Conservation (phyloP, 2,888 invertebrate species). For the Oxycera nigricornis region DNA sequence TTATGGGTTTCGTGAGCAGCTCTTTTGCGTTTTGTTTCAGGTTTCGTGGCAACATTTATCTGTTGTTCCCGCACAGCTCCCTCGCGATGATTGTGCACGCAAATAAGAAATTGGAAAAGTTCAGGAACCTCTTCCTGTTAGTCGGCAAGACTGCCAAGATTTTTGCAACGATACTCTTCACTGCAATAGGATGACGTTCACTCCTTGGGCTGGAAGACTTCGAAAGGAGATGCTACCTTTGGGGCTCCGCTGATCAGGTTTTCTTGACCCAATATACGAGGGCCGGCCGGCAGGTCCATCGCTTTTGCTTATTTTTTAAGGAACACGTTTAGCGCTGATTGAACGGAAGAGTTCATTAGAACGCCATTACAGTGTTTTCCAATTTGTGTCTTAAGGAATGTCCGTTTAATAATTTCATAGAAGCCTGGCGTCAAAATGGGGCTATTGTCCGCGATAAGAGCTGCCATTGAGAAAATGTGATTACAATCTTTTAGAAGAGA, state of each 20-base stretch:
- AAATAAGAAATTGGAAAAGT: slow-evolving; percentile 37
- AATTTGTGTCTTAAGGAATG: slow-evolving; percentile 40
- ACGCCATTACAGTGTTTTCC: slow-evolving; percentile 42
- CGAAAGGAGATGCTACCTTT: not conserved
- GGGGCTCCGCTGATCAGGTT: slow-evolving; percentile 38
- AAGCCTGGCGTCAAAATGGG: not conserved
- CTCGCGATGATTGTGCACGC: not conserved
- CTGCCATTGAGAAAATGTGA: slow-evolving; percentile 7
- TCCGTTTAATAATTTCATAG: slow-evolving; percentile 30
- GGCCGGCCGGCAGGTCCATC: slow-evolving; percentile 22
- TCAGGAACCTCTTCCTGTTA: slow-evolving; percentile 42
- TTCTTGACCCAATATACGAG: slow-evolving; percentile 45
- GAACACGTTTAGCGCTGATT: slow-evolving; percentile 16
- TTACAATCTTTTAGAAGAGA: not conserved
- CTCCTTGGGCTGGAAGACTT: slow-evolving; percentile 3
- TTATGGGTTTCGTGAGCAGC: slow-evolving; percentile 58
- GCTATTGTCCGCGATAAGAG: not conserved
- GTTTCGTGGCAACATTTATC: not conserved
- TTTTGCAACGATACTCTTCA: slow-evolving; percentile 2
- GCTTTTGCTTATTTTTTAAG: slow-evolving; percentile 10
- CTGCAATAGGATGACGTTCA: slow-evolving; percentile 6
- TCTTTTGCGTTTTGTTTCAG: slow-evolving; percentile 39
- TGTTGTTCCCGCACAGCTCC: not conserved
- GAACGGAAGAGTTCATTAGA: slow-evolving; percentile 44
- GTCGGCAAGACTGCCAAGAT: not conserved